Evolutionary conservation across 2,888 invertebrate species (phyloP).

Genomic region (Ennomos erosarius): DNA sequence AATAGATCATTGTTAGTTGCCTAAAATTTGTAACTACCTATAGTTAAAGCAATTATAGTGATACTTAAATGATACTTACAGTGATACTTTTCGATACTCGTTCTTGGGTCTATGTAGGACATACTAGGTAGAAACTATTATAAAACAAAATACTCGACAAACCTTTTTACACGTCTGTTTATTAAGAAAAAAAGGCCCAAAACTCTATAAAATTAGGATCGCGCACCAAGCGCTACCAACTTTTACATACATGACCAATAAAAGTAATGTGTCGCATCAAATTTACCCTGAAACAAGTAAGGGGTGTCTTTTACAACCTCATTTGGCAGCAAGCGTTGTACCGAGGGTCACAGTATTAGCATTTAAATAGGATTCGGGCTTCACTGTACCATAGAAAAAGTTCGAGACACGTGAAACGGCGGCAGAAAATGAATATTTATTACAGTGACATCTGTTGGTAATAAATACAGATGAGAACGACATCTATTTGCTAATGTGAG

Average conservation of each 20-base stretch:
- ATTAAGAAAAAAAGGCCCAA: constrained; percentile 29
- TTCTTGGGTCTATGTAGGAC: too few relatives aligned
- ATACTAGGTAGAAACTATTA: background rate
- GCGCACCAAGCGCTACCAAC: constrained; percentile 30
- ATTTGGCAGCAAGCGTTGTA: constrained; percentile 39
- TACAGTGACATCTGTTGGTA: constrained; percentile 25
- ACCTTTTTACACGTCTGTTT: constrained; percentile 19
- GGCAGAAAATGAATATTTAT: constrained; percentile 31
- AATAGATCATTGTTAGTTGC: too few relatives aligned
- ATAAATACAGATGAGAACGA: constrained; percentile 26
- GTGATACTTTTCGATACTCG: too few relatives aligned
- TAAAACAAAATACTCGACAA: constrained; percentile 10
- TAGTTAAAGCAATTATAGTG: too few relatives aligned
- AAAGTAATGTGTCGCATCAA: constrained; percentile 41
- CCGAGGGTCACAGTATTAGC: constrained; percentile 59
- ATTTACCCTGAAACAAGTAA: constrained; percentile 39
- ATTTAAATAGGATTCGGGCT: constrained; percentile 57
- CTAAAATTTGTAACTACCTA: too few relatives aligned
- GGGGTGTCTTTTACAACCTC: constrained; percentile 44
- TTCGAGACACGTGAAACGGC: constrained; percentile 26
- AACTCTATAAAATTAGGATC: constrained; percentile 40
- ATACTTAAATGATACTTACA: too few relatives aligned
- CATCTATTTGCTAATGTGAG: constrained; percentile 33
- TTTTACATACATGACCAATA: constrained; percentile 44
- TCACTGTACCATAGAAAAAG: constrained; percentile 30